phyloP scores from a whole-genome alignment of 2,888 invertebrate species.

The Shargacucullia verbasci region DNA sequence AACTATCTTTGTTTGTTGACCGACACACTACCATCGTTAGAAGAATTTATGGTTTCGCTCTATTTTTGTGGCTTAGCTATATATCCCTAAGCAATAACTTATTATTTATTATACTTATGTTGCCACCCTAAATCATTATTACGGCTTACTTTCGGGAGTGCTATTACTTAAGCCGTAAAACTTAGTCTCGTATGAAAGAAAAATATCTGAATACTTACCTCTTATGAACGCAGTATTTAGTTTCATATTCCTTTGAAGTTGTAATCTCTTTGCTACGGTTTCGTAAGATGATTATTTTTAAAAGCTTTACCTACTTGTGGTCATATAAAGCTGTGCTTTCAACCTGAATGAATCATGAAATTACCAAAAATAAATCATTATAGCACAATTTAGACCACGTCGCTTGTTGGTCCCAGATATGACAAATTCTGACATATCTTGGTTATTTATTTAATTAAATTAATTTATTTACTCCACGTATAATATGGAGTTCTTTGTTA shows the following conservation, averaged over 20 bases:
- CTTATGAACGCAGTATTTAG: slow-evolving; percentile 29
- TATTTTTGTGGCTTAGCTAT: slow-evolving; percentile 41
- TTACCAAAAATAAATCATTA: too few relatives aligned
- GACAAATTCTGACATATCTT: too few relatives aligned
- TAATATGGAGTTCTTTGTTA: too few relatives aligned
- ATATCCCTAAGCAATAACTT: slow-evolving; percentile 39
- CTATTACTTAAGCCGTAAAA: slow-evolving; percentile 65
- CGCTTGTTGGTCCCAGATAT: too few relatives aligned
- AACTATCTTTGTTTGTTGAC: not conserved
- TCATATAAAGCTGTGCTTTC: too few relatives aligned
- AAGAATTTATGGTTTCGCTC: slow-evolving; percentile 30
- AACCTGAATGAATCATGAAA: too few relatives aligned
- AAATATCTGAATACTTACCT: slow-evolving; percentile 19
- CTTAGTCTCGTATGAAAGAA: slow-evolving; percentile 36
- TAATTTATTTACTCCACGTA: too few relatives aligned
- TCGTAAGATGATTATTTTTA: slow-evolving; percentile 27
- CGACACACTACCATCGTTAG: slow-evolving; percentile 2
- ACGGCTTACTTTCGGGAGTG: slow-evolving; percentile 63
- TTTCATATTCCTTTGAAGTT: slow-evolving; percentile 36
- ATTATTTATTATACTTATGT: slow-evolving; percentile 52
- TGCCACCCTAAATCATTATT: slow-evolving; percentile 58
- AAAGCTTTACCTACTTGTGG: too few relatives aligned
- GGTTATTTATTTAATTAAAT: too few relatives aligned
- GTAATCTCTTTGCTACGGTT: slow-evolving; percentile 28
- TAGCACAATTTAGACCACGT: too few relatives aligned